Conservation (phyloP, 2,888 invertebrate genomes). For the Elysia crispata region DNA sequence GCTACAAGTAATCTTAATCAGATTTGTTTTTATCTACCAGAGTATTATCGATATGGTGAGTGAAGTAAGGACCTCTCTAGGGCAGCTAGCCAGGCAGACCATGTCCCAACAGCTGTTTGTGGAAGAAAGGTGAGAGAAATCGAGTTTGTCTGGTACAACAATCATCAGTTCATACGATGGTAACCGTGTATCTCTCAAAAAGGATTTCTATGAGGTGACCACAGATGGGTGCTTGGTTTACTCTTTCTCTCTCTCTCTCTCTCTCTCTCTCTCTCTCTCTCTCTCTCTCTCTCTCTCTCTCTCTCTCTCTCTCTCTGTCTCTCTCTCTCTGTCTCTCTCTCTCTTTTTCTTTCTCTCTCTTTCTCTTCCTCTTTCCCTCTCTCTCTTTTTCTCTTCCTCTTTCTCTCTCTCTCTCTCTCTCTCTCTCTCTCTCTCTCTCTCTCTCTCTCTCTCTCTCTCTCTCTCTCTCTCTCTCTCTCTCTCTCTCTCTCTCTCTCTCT, state of each 20-base stretch:
- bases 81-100: too few species aligned
- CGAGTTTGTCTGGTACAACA: neutral
- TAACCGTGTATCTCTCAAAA: too few species aligned
- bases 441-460: neutral
- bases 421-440: slow-evolving; percentile 2
- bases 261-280: too few species aligned
- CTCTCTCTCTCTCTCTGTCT: neutral
- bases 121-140: too few species aligned
- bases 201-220: too few species aligned
- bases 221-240: neutral
- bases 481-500: slow-evolving; percentile 10
- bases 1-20: too few species aligned
- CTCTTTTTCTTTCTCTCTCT: slow-evolving; percentile 5
- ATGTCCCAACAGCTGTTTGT: too few species aligned
- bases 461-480: neutral
- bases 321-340: neutral
- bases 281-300: neutral
- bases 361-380: neutral
- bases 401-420: slow-evolving; percentile 1
- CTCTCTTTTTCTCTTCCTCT: neutral
- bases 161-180: neutral
- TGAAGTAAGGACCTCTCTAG: too few species aligned
- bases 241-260: too few species aligned
- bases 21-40: too few species aligned
- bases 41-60: too few species aligned